Evolutionary conservation across 1,140 invertebrate species (phyloP).

Genomic region (Eueides isabella): DNA sequence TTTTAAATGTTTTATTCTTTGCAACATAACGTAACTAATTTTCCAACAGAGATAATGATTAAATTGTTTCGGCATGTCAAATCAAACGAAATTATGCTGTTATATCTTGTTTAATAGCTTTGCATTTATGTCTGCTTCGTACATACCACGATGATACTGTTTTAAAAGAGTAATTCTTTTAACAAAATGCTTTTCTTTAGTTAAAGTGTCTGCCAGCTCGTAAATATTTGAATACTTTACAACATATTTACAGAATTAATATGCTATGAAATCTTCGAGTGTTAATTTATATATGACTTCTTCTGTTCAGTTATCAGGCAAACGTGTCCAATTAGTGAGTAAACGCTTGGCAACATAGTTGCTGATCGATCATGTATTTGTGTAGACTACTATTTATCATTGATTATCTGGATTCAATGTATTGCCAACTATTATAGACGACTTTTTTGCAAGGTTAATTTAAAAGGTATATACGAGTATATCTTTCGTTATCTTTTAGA

Average conservation of each 20-base stretch:
- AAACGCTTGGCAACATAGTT: slow-evolving; percentile 31
- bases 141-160: slow-evolving; percentile 59
- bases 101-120: slow-evolving; percentile 79
- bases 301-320: slow-evolving; percentile 32
- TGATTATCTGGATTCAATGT: slow-evolving; percentile 19
- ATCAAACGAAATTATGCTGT: slow-evolving; percentile 82
- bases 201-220: background rate
- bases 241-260: background rate
- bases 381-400: slow-evolving; percentile 23
- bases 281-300: background rate
- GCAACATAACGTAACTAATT: slow-evolving; percentile 52
- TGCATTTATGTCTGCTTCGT: slow-evolving; percentile 65
- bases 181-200: background rate
- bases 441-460: background rate
- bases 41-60: slow-evolving; percentile 77
- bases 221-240: background rate
- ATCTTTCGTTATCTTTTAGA: background rate
- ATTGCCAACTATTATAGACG: slow-evolving; percentile 19
- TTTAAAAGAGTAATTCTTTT: background rate
- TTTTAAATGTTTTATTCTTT: slow-evolving; percentile 45
- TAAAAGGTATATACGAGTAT: background rate
- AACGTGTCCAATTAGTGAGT: slow-evolving; percentile 36
- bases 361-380: slow-evolving; percentile 15
- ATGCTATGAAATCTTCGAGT: background rate
- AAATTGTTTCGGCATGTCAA: slow-evolving; percentile 81